A percentile compares a stretch with the other conserved stretches of the same genome.
Evolutionary conservation across 1,140 invertebrate species (phyloP).

Genomic region (Drosophila serrata): DNA sequence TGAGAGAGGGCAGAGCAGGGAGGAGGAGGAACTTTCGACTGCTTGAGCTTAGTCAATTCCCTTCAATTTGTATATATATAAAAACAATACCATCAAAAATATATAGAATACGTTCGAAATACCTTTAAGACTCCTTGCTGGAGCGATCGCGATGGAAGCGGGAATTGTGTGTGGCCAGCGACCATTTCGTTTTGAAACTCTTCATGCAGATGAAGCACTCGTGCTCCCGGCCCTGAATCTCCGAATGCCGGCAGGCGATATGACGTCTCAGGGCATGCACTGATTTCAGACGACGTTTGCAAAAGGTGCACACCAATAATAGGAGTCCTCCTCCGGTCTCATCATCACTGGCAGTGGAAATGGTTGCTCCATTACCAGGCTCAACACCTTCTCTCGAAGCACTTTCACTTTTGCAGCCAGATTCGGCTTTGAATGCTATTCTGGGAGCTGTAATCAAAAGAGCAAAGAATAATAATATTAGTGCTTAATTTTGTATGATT

Average conservation of each 20-base stretch:
- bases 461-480: not conserved
- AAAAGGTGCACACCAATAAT: conserved; percentile 66
- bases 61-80: not conserved
- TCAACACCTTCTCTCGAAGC: not conserved
- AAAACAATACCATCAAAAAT: not conserved
- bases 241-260: conserved; percentile 76
- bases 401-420: not conserved
- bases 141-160: conserved; percentile 76
- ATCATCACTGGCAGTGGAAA: conserved; percentile 25
- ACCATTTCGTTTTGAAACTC: conserved; percentile 85
- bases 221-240: conserved; percentile 72
- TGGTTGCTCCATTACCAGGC: not conserved
- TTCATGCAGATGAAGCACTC: conserved; percentile 79
- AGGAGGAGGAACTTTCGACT: conserved; percentile 3
- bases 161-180: conserved; percentile 83
- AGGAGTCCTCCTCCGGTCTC: conserved; percentile 10
- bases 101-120: not conserved
- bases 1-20: conserved; percentile 1
- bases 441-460: not conserved
- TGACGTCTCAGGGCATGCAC: conserved; percentile 73
- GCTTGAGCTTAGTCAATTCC: not conserved
- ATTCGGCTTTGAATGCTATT: not conserved
- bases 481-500: not conserved
- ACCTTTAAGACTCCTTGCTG: conserved; percentile 53
- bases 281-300: conserved; percentile 75